Conservation (phyloP, 2,888 invertebrate species). For the Lottia gigantea region DNA sequence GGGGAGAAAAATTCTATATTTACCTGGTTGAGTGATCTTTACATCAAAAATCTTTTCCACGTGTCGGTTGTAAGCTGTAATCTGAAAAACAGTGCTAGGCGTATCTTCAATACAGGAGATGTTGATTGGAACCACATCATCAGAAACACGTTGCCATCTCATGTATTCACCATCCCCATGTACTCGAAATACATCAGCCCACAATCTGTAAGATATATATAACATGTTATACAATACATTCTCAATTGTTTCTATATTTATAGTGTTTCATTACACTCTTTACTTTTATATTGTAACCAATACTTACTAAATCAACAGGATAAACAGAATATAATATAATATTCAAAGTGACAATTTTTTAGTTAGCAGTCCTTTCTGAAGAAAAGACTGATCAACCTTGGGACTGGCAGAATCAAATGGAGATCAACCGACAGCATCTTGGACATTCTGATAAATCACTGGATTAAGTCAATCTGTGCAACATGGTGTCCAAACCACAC, state of each 20-base stretch:
- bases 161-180: constrained; percentile 80
- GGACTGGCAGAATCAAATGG: no score
- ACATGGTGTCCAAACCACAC: no score
- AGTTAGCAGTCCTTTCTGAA: no score
- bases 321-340: no score
- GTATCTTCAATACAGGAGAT: constrained; percentile 97
- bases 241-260: no score
- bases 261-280: not conserved
- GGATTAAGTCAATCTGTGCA: no score
- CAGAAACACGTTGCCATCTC: constrained; percentile 94
- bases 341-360: no score
- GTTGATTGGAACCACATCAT: constrained; percentile 97
- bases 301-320: not conserved
- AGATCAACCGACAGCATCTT: no score
- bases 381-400: no score
- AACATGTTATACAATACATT: not conserved
- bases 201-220: constrained; percentile 75
- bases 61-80: constrained; percentile 98
- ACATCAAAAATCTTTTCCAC: constrained; percentile 98
- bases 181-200: constrained; percentile 99
- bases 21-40: constrained; percentile 95
- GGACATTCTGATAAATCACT: no score
- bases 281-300: not conserved
- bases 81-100: constrained; percentile 96
- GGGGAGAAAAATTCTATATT: constrained; percentile 38